phyloP scores from a whole-genome alignment of 2,797 vertebrate genomes.

The Pantherophis alleghaniensis region DNA sequence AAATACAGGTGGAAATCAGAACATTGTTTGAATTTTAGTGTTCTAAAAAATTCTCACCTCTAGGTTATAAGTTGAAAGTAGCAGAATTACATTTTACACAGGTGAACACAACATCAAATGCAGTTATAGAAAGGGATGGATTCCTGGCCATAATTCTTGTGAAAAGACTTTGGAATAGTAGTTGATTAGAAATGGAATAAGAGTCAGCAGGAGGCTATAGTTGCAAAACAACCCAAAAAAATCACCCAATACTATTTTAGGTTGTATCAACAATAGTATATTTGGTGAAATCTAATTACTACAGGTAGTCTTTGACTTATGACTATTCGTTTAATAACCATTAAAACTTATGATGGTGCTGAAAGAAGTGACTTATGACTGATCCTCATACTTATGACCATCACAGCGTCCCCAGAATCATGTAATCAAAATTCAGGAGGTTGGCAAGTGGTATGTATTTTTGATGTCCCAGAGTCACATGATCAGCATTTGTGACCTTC shows the following conservation, averaged over 20 bases:
- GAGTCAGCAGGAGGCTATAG: neutral
- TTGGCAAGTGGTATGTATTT: neutral
- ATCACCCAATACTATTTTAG: neutral
- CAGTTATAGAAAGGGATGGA: neutral
- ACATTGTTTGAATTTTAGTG: neutral
- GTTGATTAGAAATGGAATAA: neutral
- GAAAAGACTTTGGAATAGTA: neutral
- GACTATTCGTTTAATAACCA: neutral
- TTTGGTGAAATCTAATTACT: neutral
- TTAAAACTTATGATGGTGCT: neutral
- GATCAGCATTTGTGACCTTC: neutral
- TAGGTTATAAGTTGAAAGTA: neutral
- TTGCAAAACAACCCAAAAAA: neutral
- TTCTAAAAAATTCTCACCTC: neutral
- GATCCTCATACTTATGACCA: neutral
- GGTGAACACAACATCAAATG: neutral
- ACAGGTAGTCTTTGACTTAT: neutral
- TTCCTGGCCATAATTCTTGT: neutral
- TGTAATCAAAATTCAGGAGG: neutral
- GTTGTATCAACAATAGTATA: neutral
- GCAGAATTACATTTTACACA: neutral
- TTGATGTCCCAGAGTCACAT: neutral
- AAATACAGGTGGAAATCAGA: neutral
- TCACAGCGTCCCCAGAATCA: neutral
- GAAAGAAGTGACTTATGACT: neutral